Conservation (phyloP, 2,888 invertebrate genomes). For the Callyntrura guangdongensis region DNA sequence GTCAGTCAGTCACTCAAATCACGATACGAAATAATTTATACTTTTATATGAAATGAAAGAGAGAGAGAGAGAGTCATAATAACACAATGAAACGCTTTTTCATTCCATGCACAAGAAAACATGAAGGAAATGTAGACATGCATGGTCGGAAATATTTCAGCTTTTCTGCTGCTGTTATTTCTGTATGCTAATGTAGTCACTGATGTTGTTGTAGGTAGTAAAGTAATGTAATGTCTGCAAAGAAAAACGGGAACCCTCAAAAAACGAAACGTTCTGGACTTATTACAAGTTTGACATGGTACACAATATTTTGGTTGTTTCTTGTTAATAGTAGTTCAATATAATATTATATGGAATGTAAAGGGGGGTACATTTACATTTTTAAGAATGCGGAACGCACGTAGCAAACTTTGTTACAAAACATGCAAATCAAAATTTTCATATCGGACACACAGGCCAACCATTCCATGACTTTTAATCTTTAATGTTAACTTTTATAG, state of each 20-base stretch:
- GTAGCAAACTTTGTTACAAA: conserved; percentile 5
- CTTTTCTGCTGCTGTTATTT: too few species aligned
- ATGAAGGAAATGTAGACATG: conserved; percentile 38
- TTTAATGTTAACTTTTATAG: conserved; percentile 33
- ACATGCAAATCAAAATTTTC: conserved; percentile 67
- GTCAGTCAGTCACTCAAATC: conserved; percentile 53
- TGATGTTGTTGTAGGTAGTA: too few species aligned
- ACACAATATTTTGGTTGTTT: conserved; percentile 38
- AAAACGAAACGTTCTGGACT: too few species aligned
- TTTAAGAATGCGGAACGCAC: too few species aligned
- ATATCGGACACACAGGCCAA: conserved; percentile 20
- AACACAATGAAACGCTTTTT: conserved; percentile 23
- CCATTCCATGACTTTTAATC: conserved; percentile 58
- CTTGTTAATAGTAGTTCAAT: background rate
- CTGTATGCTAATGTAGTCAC: too few species aligned
- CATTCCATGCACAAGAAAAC: background rate
- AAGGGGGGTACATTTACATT: too few species aligned
- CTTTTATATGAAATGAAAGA: conserved; percentile 34
- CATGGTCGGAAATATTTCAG: conserved; percentile 7
- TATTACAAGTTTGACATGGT: background rate
- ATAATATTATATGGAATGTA: too few species aligned
- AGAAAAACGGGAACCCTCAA: conserved; percentile 27
- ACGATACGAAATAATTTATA: conserved; percentile 58
- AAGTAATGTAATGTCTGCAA: background rate
- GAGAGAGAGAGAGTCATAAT: background rate